These are phyloP conservation scores for Laupala kohalensis DNA, from an alignment of 1,140 invertebrate species.

Conservation along the genomic window DNA sequence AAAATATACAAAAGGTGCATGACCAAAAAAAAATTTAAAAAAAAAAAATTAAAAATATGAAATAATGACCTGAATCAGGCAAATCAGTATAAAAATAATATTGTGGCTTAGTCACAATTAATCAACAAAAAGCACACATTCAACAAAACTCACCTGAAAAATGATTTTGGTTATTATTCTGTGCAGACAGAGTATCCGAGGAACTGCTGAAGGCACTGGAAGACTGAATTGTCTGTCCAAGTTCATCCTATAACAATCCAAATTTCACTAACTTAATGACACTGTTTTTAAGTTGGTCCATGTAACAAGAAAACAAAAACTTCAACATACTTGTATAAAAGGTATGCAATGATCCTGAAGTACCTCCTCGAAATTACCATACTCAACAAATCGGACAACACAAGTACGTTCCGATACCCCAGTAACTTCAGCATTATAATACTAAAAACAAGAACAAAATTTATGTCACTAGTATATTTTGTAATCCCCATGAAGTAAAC, in stretches of 20 bases:
- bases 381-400: conserved; percentile 73
- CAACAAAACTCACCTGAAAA: conserved; percentile 8
- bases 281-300: neutral
- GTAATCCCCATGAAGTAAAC: no score
- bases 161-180: conserved; percentile 10
- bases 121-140: neutral
- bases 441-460: conserved; percentile 40
- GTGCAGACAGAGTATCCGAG: neutral
- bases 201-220: conserved; percentile 13
- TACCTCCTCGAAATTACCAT: conserved; percentile 81
- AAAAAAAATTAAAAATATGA: neutral
- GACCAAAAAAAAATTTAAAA: neutral
- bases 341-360: conserved; percentile 62
- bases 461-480: no score
- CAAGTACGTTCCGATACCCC: conserved; percentile 63
- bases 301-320: neutral
- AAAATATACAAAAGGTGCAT: neutral
- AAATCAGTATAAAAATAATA: neutral
- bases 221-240: conserved; percentile 11
- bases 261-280: neutral
- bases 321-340: conserved; percentile 29
- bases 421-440: conserved; percentile 72
- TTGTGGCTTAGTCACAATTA: neutral
- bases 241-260: conserved; percentile 4
- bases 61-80: neutral